Evolutionary conservation across 2,888 invertebrate genomes (phyloP), one percentile per base, ranked within the genome.

Genomic region (Dione juno): DNA sequence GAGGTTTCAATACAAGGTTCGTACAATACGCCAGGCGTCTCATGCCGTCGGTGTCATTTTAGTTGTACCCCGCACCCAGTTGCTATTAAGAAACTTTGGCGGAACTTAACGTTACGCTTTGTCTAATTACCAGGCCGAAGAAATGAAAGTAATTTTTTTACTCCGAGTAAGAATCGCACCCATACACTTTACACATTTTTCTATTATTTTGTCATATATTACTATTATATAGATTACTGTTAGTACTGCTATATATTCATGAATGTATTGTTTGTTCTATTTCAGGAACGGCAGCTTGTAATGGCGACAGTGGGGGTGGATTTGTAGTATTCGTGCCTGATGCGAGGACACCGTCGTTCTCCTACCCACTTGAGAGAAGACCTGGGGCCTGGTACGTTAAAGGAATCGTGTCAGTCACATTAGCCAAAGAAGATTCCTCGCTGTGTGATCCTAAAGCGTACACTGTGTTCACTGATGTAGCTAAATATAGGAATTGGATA

Each of bases 291-390:
- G 90, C 92, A 69, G 90, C 90, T 6, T 93, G 94, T 75, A 92
- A 93, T 59, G 94, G 93, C 0, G 93, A 93, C 74, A 93, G 93
- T 66, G 94, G 94, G 1, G 92, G 93, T 52, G 94, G 90, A 1
- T 85, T 92, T 73, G 75, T 85, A 14, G 81, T 94, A 7, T 84
- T 85, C 72, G 79, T 84, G 0, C 82, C 84, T 3, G 82, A 84
- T 41, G 72, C 16, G 13, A 52, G 67, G 8, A 65, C 10, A 3
- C 28, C n/a, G 14, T 11, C 48, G 1, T 28, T 78, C 0, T 76
- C 78, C 0, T 73, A 75, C 9, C 59, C 52, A 0, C 65, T 77
- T 13, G 28, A 74, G 5, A 75, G 77, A 6, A 75, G 77, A 0
- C 68, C 79, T 0, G 86, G 84, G 0, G 75, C 84, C 3, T 87